phyloP scores from a whole-genome alignment of 2,797 vertebrate species.

The Prunella strophiata region DNA sequence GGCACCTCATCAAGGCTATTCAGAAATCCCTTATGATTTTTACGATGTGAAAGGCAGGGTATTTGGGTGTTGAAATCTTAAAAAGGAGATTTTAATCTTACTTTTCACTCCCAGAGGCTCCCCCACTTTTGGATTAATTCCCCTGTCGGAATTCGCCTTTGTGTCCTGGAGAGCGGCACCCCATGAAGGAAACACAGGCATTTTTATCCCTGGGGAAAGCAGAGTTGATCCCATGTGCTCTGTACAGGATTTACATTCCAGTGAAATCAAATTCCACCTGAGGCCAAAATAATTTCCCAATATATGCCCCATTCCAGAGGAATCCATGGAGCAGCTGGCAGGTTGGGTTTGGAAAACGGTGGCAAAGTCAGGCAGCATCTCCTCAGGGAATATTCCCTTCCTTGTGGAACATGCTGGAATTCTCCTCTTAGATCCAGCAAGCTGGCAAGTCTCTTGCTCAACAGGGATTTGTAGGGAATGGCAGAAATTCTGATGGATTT shows the following conservation, averaged over 20 bases:
- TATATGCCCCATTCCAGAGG: neutral
- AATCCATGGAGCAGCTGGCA: neutral
- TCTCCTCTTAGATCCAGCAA: neutral
- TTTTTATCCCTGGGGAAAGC: neutral
- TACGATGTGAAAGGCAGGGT: neutral
- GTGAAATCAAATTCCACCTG: neutral
- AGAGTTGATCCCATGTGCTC: neutral
- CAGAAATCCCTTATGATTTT: neutral
- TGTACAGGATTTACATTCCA: neutral
- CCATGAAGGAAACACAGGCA: neutral
- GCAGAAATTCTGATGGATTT: neutral
- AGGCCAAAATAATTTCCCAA: neutral
- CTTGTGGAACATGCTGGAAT: neutral
- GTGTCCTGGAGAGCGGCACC: neutral
- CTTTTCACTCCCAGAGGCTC: fast-evolving
- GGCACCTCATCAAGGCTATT: neutral
- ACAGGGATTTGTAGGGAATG: fast-evolving
- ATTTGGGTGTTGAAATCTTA: neutral
- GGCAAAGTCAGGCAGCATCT: neutral
- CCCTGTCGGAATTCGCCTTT: neutral
- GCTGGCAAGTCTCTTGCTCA: neutral
- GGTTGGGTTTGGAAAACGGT: fast-evolving
- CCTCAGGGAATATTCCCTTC: neutral
- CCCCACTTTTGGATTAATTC: neutral
- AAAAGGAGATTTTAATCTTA: neutral